Base-by-base conservation (phyloP, 2,113 vertebrate species). In the Solea senegalensis region DNA sequence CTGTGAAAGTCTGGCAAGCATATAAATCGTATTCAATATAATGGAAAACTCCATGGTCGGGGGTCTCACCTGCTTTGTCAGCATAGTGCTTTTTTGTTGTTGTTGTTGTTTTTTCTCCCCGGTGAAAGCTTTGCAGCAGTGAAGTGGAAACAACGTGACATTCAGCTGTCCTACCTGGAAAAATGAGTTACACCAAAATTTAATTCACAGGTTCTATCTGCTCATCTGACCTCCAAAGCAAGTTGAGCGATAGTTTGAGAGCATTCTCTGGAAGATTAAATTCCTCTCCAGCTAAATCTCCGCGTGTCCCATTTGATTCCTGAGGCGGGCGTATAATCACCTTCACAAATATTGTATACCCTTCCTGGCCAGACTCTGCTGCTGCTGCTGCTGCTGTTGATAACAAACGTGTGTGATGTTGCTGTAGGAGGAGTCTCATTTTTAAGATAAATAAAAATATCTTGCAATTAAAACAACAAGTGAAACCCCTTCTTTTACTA, bases 191-290 rank as follows among this genome's bases (percentile, higher is more conserved):
- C 52, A 59, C 49, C 62, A 69, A 80, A 73, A 88, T 88, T 72
- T 57, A 80, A 86, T 87, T 88, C 80, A 67, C 71, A 77, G 71
- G 50, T 77, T 72, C 40, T 55, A 67, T 88, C 74, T 43, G 50
- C 71, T 78, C 39, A 48, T 65, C 71, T 67, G 79, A 86, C 77
- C 83, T 71, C 61, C 26, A 65, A 63, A 81, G 69, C 9, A n/a
- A 82, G 65, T 74, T 73, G 72, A 75, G 71, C 7, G 21, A 80
- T 69, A 71, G 65, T 80, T 73, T 79, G 74, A 77, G 76, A 86
- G 80, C 60, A n/a, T 76, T 79, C 61, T 77, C 60, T 58, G 50
- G 21, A 77, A 84, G 79, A 88, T 86, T 82, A 74, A 72, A 86
- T 76, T 78, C 39, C 45, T 66, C 59, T 73, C 63, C 9, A 48